Evolutionary conservation across 2,888 invertebrate species (phyloP).

Genomic region (Poecilus cupreus): DNA sequence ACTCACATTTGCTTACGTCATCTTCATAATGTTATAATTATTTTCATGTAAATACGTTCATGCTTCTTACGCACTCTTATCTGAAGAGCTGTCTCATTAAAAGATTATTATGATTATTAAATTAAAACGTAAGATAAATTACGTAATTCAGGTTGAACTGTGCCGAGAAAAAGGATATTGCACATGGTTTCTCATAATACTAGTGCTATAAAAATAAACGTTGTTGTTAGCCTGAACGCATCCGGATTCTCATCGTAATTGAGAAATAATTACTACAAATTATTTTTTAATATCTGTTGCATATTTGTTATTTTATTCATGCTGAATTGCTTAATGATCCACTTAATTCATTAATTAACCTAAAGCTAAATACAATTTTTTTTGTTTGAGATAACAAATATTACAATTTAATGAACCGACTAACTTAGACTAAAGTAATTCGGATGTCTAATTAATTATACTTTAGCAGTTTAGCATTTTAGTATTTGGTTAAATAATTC

Average conservation of each 20-base stretch:
- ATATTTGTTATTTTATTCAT: neutral
- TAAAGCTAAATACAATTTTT: no score
- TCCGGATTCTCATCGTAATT: conserved; percentile 38
- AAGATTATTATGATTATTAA: conserved; percentile 42
- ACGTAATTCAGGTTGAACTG: neutral
- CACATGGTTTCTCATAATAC: conserved; percentile 12
- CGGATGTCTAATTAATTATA: no score
- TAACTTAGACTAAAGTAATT: no score
- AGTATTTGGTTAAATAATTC: no score
- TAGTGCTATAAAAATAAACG: conserved; percentile 17
- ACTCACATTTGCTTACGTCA: conserved; percentile 48
- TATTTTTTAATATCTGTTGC: conserved; percentile 3
- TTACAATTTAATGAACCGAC: no score
- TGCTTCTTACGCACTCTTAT: conserved; percentile 29
- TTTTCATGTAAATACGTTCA: conserved; percentile 37
- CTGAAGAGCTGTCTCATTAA: conserved; percentile 29
- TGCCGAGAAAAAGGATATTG: conserved; percentile 29
- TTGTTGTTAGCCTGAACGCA: neutral
- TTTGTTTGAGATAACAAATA: no score
- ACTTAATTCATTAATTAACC: no score
- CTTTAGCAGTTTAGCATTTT: no score
- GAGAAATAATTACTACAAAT: conserved; percentile 33
- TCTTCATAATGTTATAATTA: conserved; percentile 45
- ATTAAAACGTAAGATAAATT: conserved; percentile 5
- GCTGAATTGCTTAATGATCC: neutral